Evolutionary conservation across 2,888 invertebrate genomes (phyloP), one percentile per base, ranked within the genome.

Genomic region (Perizoma flavofasciatum): DNA sequence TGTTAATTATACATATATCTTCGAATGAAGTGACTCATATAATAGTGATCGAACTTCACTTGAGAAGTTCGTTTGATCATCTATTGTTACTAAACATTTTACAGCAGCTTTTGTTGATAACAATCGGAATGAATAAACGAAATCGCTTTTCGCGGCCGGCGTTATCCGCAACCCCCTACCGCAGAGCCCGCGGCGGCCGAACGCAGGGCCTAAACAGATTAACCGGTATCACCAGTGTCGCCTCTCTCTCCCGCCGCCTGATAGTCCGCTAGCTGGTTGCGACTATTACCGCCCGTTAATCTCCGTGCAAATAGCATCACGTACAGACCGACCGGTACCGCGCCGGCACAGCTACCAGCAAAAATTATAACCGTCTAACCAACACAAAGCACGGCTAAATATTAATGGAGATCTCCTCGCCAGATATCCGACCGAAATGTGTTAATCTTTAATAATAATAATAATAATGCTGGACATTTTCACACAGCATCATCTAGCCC

Each of bases 291-390:
- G 77, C 73, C 76, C 77, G 85, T 82, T 86, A 85, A 88, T 87
- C 84, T 83, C 74, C 74, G 72, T 77, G 79, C 77, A 87, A 88
- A 87, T 85, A 83, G 79, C 78, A 80, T 82, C 86, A 87, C 87
- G 84, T 83, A 83, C 77, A 66, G 50, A 47, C 56, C 56, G 50
- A 49, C 52, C 54, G 37, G 32, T 45, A 33, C 49, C 44, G 6
- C n/a, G 56, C 37, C 45, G 58, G 63, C 67, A 70, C 66, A 61
- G 72, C 73, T 68, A 71, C 70, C 74, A 70, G 72, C 65, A 71
- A 68, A 74, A 82, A 82, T 82, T 79, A 79, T 81, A 75, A 73
- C 74, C 69, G 52, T 51, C 54, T 81, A 75, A 73, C 74, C 69
- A 54, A 53, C 54, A 68, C 63, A 69, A 64, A 58, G 71, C 65